Evolutionary conservation across 2,888 invertebrate genomes (phyloP).

Genomic region (Phaonia tiefii): DNA sequence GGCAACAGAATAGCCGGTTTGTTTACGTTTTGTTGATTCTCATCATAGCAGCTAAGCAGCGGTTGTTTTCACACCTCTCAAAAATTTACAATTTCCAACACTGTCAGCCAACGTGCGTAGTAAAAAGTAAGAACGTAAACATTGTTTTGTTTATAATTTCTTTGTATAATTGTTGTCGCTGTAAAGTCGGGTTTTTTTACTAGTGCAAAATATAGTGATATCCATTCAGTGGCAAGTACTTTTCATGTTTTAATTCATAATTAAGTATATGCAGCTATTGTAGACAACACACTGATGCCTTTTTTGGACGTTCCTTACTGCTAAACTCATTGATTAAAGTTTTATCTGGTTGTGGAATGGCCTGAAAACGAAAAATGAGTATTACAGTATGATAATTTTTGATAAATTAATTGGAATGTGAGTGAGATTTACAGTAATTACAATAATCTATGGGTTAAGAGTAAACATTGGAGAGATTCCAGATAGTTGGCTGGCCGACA

Average conservation of each 20-base stretch:
- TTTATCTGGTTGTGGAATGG: neutral
- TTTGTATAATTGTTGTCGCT: neutral
- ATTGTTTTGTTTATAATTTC: conserved; percentile 54
- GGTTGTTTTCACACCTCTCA: conserved; percentile 36
- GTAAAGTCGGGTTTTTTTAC: conserved; percentile 7
- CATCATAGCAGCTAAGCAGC: no score
- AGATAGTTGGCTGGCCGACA: no score
- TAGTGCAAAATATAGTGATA: conserved; percentile 33
- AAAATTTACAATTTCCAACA: neutral
- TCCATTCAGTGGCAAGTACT: conserved; percentile 30
- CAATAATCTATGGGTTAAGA: no score
- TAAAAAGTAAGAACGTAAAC: conserved; percentile 36
- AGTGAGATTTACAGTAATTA: no score
- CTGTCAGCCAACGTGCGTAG: conserved; percentile 28
- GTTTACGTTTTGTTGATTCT: conserved; percentile 18
- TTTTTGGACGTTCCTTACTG: conserved; percentile 12
- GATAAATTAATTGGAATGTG: no score
- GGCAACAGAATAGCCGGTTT: conserved; percentile 22
- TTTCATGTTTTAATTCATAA: conserved; percentile 23
- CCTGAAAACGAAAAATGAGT: neutral
- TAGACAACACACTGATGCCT: conserved; percentile 42
- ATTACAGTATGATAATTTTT: no score
- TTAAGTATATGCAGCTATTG: conserved; percentile 30
- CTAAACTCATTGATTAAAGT: neutral
- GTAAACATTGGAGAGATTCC: no score